Conservation (phyloP, 30 jellyfish, hydroid and myxozoan species). For the Cassiopea andromeda region DNA sequence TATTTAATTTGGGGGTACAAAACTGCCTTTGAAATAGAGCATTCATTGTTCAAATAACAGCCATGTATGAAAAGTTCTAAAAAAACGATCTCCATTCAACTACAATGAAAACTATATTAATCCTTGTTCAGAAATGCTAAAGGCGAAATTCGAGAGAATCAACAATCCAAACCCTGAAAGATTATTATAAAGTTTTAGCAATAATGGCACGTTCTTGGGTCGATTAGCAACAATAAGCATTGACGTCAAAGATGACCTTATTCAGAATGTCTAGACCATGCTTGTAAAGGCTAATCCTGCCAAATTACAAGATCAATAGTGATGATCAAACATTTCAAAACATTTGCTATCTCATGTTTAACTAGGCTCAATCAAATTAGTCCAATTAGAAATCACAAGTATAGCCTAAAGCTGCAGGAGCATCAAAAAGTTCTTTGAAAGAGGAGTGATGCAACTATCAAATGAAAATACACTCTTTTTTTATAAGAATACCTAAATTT, state of each 20-base stretch:
- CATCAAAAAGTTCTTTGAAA: background rate
- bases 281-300: background rate
- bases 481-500: too few relatives aligned
- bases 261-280: background rate
- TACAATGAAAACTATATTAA: background rate
- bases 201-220: background rate
- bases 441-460: background rate
- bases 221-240: background rate
- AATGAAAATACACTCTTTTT: too few relatives aligned
- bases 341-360: background rate
- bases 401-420: background rate
- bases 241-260: conserved; percentile 4
- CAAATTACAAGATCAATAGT: background rate
- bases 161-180: background rate
- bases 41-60: background rate
- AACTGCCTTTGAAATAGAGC: background rate
- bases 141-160: background rate
- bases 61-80: background rate
- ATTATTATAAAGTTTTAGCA: background rate
- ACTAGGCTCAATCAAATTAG: background rate
- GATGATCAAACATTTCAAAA: background rate
- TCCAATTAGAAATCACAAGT: background rate
- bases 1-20: background rate
- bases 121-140: background rate
- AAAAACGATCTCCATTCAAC: background rate